Evolutionary conservation across 1,140 invertebrate species (phyloP), one percentile per base, ranked within the genome.

Genomic region (Ceratina australensis): DNA sequence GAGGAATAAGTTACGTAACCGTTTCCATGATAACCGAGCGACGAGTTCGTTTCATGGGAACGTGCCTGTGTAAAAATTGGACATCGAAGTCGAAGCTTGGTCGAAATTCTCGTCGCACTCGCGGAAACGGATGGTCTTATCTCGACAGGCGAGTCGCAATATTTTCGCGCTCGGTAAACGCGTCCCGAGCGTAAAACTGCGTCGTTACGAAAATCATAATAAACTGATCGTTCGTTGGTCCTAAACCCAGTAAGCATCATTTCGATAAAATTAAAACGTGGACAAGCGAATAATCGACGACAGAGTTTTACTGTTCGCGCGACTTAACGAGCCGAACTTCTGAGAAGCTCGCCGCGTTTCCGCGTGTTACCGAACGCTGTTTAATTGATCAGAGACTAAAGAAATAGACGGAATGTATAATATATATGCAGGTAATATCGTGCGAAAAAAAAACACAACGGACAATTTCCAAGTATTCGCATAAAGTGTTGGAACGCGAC

Each of bases 401-500:
- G 20, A 26, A 54, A 64, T 64, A 13, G 15, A 57, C n/a, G 60
- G 22, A 57, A 65, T 57, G 59, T 52, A 15, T 10, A 1, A 52
- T 52, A 52, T n/a, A 12, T 52, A 52, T n/a, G 18, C n/a, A 61
- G 5, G 12, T 15, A 49, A 8, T 57, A 18, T 60, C 26, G 22
- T 26, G 68, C 18, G 66, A 52, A 61, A 69, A 56, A 42, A 26
- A 8, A 56, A 74, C 16, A 49, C 33, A 67, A 52, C n/a, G n/a
- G 15, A 52, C 28, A 49, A 59, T 16, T 52, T 22, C n/a, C 10
- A 47, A 15, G 67, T 63, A 54, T 77, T 77, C 67, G 67, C 49
- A n/a, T n/a, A 15, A 52, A 57, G 47, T 61, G 52, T n/a, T 18
- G 33, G 64, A 63, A n/a, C 69, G 50, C 65, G 59, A 57, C 65